Evolutionary conservation across 2,113 vertebrate genomes (phyloP).

Genomic region (Acanthochromis polyacanthus): DNA sequence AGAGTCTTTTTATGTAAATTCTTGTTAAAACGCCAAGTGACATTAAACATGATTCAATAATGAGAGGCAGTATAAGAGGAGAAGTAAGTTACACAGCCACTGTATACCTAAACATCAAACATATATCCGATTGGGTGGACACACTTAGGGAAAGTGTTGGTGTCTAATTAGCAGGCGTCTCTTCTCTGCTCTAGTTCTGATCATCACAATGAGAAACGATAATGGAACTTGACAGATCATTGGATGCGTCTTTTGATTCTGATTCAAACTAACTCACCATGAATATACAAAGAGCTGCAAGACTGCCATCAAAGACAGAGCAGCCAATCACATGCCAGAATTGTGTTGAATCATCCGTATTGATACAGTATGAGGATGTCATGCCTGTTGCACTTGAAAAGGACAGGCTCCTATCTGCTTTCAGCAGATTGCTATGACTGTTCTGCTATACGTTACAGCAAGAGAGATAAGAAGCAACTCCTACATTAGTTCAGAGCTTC

Average conservation of each 20-base stretch:
- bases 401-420: slow-evolving; percentile 67
- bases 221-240: slow-evolving; percentile 58
- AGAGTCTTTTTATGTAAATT: too few relatives aligned
- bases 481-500: slow-evolving; percentile 43
- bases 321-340: slow-evolving; percentile 46
- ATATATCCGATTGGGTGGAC: slow-evolving; percentile 7
- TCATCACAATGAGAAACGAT: slow-evolving; percentile 49
- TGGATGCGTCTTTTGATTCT: slow-evolving; percentile 59
- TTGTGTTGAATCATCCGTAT: slow-evolving; percentile 66
- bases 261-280: slow-evolving; percentile 56
- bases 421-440: slow-evolving; percentile 58
- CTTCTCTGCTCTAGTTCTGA: slow-evolving; percentile 45
- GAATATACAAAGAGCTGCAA: slow-evolving; percentile 40
- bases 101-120: slow-evolving; percentile 15
- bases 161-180: slow-evolving; percentile 43
- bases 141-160: slow-evolving; percentile 27
- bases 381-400: slow-evolving; percentile 67
- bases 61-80: too few relatives aligned
- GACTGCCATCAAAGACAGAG: slow-evolving; percentile 58
- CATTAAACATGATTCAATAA: too few relatives aligned
- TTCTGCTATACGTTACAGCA: slow-evolving; percentile 38
- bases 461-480: slow-evolving; percentile 62
- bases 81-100: too few relatives aligned
- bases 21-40: too few relatives aligned
- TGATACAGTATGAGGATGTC: slow-evolving; percentile 54